phyloP scores from a whole-genome alignment of 2,888 invertebrate species.

The Scelioninae gen. 1 region DNA sequence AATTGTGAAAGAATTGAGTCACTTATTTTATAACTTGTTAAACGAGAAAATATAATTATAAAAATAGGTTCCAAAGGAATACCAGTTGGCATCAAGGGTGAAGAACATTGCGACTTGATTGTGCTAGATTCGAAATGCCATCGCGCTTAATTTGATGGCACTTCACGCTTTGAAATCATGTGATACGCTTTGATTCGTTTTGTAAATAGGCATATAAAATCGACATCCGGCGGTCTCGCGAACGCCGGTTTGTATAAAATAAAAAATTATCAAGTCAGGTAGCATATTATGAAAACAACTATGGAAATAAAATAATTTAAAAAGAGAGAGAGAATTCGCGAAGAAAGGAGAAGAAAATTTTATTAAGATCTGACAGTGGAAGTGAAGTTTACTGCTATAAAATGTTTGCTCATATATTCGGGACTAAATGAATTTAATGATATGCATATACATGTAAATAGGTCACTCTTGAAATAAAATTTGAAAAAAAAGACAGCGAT shows the following conservation, averaged over 20 bases:
- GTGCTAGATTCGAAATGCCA: slow-evolving; percentile 48
- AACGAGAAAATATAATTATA: not conserved
- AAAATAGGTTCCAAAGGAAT: slow-evolving; percentile 1
- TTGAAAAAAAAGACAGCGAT: slow-evolving; percentile 2
- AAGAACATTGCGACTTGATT: slow-evolving; percentile 41
- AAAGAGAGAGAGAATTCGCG: not conserved
- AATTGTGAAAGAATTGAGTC: not conserved
- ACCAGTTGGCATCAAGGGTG: slow-evolving; percentile 27
- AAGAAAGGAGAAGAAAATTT: too few relatives aligned
- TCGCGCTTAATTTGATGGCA: slow-evolving; percentile 42
- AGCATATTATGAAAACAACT: slow-evolving; percentile 14
- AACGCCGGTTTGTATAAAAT: slow-evolving; percentile 27
- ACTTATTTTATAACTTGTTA: slow-evolving; percentile 17
- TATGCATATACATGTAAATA: slow-evolving; percentile 39
- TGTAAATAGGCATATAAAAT: slow-evolving; percentile 47
- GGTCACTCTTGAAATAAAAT: slow-evolving; percentile 28
- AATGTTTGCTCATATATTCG: slow-evolving; percentile 57
- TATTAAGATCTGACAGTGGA: slow-evolving; percentile 1
- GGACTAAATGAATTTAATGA: slow-evolving; percentile 41
- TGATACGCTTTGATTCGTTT: slow-evolving; percentile 56
- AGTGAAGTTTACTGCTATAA: slow-evolving; percentile 36
- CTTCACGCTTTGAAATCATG: slow-evolving; percentile 49
- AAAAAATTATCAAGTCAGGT: slow-evolving; percentile 13
- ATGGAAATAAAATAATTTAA: not conserved
- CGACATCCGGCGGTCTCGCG: slow-evolving; percentile 1